phyloP scores from a whole-genome alignment of 2,797 vertebrate genomes.

The Mormyrus hasselquistii region DNA sequence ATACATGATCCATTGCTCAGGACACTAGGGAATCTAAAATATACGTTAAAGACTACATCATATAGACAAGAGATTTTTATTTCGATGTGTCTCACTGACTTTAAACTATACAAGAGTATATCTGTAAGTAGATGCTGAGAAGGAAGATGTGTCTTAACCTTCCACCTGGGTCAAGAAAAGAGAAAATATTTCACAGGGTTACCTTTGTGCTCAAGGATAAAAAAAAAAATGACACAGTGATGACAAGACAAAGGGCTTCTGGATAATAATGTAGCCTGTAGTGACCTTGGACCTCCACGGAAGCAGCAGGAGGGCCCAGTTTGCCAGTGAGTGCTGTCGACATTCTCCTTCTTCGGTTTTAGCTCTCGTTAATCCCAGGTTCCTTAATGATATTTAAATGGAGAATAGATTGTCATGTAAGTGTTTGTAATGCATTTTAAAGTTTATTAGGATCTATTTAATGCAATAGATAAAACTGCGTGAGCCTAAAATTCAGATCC shows the following conservation, averaged over 20 bases:
- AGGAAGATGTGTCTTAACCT: not conserved
- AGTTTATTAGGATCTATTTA: not conserved
- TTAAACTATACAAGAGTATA: not conserved
- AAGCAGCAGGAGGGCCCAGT: not conserved
- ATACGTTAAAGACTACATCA: not conserved
- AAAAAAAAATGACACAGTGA: slow-evolving; percentile 30
- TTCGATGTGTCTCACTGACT: not conserved
- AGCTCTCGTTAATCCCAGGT: not conserved
- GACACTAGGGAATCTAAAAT: not conserved
- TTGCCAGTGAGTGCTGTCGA: not conserved
- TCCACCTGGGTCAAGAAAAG: not conserved
- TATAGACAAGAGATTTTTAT: not conserved
- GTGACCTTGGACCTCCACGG: not conserved
- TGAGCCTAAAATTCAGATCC: not conserved
- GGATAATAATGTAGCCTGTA: not conserved
- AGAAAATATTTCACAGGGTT: slow-evolving; percentile 28
- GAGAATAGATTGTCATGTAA: not conserved
- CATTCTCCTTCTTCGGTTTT: not conserved
- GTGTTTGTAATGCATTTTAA: not conserved
- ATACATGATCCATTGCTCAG: not conserved
- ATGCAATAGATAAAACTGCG: not conserved
- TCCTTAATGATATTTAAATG: not conserved
- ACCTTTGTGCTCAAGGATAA: slow-evolving; percentile 37
- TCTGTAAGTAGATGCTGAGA: not conserved
- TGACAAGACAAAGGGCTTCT: slow-evolving; percentile 16